These are phyloP conservation scores for Amblyopsis rosae DNA, from an alignment of 2,113 vertebrate species.

Conservation along the genomic window DNA sequence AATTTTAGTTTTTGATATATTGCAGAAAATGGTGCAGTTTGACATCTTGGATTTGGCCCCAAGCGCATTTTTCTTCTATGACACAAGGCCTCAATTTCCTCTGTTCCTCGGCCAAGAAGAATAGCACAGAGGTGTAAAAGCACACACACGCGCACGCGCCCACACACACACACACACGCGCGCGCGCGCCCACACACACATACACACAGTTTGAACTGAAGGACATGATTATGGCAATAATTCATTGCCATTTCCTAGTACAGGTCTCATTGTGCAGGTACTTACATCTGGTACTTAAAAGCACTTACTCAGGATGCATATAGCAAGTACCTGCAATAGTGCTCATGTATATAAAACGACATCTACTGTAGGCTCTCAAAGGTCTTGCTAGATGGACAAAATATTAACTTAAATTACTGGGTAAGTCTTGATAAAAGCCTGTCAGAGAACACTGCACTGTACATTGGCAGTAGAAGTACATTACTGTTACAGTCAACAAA, in stretches of 20 bases:
- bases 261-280: background rate
- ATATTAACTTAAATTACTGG: too few relatives aligned
- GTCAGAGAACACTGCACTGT: too few relatives aligned
- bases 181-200: too few relatives aligned
- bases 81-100: background rate
- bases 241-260: background rate
- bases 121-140: background rate
- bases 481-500: too few relatives aligned
- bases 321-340: background rate
- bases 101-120: too few relatives aligned
- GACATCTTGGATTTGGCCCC: background rate
- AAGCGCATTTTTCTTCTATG: background rate
- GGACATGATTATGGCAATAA: background rate
- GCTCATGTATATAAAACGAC: too few relatives aligned
- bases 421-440: too few relatives aligned
- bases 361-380: too few relatives aligned
- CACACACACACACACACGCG: too few relatives aligned
- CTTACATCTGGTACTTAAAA: background rate
- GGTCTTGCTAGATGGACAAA: too few relatives aligned
- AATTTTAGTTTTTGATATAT: background rate
- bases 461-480: too few relatives aligned
- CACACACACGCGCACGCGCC: too few relatives aligned
- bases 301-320: background rate
- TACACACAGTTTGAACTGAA: background rate
- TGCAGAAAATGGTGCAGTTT: background rate